A percentile compares a stretch with the other conserved stretches of the same genome.
Evolutionary conservation across 2,797 vertebrate species (phyloP).

Genomic region (Petrocephalus sullivani): DNA sequence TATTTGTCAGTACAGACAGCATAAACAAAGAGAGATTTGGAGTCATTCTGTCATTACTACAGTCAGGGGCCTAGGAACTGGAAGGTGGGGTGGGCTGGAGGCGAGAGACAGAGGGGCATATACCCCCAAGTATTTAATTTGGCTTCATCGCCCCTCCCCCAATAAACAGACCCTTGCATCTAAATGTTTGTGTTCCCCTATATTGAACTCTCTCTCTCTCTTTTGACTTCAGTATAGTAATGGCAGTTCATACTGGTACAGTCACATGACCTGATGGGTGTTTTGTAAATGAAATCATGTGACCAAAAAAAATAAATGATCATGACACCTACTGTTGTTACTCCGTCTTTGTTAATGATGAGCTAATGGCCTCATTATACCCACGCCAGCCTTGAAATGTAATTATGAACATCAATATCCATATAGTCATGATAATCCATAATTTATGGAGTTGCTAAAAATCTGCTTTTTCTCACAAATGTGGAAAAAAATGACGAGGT

Average conservation of each 20-base stretch:
- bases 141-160: neutral
- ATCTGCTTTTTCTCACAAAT: neutral
- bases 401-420: neutral
- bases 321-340: neutral
- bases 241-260: neutral
- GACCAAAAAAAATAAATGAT: neutral
- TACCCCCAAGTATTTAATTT: neutral
- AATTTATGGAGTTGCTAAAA: neutral
- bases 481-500: neutral
- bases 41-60: neutral
- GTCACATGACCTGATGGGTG: neutral
- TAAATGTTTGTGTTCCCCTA: neutral
- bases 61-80: neutral
- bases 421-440: neutral
- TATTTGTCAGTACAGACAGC: slow-evolving; percentile 28
- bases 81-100: neutral
- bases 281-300: neutral
- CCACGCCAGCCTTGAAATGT: neutral
- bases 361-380: neutral
- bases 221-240: neutral
- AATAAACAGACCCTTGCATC: neutral
- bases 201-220: neutral
- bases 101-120: neutral
- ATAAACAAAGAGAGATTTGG: neutral
- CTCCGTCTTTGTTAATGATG: neutral